A percentile compares a stretch with the other conserved stretches of the same genome.
Conservation (phyloP, 2,113 vertebrate species). For the Notarius quadriscutis region DNA sequence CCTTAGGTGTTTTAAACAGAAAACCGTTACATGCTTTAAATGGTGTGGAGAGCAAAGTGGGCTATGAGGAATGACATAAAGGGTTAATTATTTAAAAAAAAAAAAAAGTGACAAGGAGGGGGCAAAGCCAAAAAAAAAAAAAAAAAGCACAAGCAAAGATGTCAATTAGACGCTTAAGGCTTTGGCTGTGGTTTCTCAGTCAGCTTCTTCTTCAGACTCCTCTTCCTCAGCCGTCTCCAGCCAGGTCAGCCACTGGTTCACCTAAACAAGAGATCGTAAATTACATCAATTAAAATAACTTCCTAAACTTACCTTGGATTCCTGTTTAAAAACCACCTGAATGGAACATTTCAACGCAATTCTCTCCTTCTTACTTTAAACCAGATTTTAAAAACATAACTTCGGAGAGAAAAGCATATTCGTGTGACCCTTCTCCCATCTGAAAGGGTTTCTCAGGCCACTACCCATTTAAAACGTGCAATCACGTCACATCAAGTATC, state of each 20-base stretch:
- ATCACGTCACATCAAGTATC: background rate
- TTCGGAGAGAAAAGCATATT: too few relatives aligned
- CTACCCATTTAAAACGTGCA: background rate
- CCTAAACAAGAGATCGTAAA: conserved; percentile 63
- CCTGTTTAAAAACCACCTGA: too few relatives aligned
- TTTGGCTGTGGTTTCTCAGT: conserved; percentile 90
- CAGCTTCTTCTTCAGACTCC: conserved; percentile 90
- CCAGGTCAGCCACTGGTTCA: conserved; percentile 89
- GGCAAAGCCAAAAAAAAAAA: background rate
- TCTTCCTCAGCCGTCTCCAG: conserved; percentile 88
- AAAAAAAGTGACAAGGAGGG: background rate
- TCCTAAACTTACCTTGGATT: background rate
- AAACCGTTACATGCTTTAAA: conserved; percentile 51
- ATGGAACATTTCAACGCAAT: too few relatives aligned
- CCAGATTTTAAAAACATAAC: background rate
- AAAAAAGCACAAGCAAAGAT: conserved; percentile 49
- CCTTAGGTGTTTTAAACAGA: conserved; percentile 47
- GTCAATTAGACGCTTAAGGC: conserved; percentile 83
- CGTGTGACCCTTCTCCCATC: background rate
- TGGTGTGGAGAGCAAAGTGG: conserved; percentile 62
- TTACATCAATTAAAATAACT: background rate
- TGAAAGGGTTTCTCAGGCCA: background rate
- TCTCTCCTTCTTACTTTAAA: too few relatives aligned
- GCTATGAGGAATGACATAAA: conserved; percentile 71
- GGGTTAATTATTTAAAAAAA: conserved; percentile 60